Base-by-base conservation (phyloP, 2,888 invertebrate species). In the Myopa testacea region DNA sequence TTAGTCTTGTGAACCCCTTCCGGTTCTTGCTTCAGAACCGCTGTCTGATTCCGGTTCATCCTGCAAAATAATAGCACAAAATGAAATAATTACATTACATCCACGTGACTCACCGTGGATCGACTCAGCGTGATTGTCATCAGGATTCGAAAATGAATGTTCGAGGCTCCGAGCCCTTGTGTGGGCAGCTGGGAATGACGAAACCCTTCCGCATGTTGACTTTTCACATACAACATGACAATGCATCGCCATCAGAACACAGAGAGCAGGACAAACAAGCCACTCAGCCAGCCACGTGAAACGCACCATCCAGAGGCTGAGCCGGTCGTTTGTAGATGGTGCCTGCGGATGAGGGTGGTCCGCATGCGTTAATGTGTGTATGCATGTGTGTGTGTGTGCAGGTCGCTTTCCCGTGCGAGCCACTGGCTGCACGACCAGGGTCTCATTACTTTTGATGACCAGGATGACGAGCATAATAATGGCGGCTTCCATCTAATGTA, bases 391-490 rank as follows among this genome's bases (percentile, higher is more conserved):
- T 26, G n/a, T n/a, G n/a, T n/a, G n/a, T n/a, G n/a, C n/a, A n/a
- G n/a, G n/a, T n/a, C n/a, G n/a, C n/a, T n/a, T n/a, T 12, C 50
- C 16, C 14, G 62, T 50, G 19, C 26, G 60, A 19, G 26, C 19
- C 38, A n/a, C n/a, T n/a, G n/a, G n/a, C n/a, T n/a, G n/a, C 14
- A 16, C 70, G 55, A 26, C 34, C 65, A 26, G 26, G 60, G 58
- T 34, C 75, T 75, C 67, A 75, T 75, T 75, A 75, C 68, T 75
- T 75, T 67, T 40, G 75, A 67, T 67, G 65, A 19, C 75, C 67
- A 68, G 38, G 67, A 74, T 74, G 74, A 74, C 55, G 74, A 74
- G 50, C 52, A 65, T 65, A 74, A 75, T 75, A 75, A 75, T 67
- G 67, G 58, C 34, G 55, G 55, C 75, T 67, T 52, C 38, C 75